phyloP scores from a whole-genome alignment of 92 coral and sea anemone species.

The Porites lobata region DNA sequence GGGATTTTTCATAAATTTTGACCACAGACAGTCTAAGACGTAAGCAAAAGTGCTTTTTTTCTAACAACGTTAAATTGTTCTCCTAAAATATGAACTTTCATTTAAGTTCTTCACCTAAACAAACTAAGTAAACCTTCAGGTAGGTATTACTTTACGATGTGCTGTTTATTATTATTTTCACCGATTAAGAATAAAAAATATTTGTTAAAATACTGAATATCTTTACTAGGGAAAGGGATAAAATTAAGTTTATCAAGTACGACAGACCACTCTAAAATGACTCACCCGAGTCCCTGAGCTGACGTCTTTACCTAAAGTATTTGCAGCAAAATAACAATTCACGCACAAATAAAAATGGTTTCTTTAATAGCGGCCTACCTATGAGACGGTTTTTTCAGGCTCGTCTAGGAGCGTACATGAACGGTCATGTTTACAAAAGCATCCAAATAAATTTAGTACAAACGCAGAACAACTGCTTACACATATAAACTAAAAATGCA shows the following conservation, averaged over 20 bases:
- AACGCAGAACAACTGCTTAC: slow-evolving; percentile 13
- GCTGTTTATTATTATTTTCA: too few relatives aligned
- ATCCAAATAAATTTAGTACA: slow-evolving; percentile 9
- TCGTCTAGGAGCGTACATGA: slow-evolving; percentile 7
- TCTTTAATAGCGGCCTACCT: slow-evolving; percentile 25
- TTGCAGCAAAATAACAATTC: slow-evolving; percentile 29
- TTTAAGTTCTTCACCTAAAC: too few relatives aligned
- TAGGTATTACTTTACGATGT: too few relatives aligned
- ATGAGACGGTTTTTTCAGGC: background rate
- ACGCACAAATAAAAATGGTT: slow-evolving; percentile 41
- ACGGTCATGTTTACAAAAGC: slow-evolving; percentile 13
- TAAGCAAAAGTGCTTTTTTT: too few relatives aligned
- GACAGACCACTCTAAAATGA: background rate
- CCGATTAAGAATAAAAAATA: too few relatives aligned
- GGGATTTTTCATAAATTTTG: too few relatives aligned
- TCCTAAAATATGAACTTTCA: too few relatives aligned
- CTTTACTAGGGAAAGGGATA: background rate
- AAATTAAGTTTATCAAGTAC: background rate
- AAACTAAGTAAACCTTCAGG: too few relatives aligned
- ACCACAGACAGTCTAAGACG: too few relatives aligned
- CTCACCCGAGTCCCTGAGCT: slow-evolving; percentile 8
- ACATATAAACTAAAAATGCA: background rate
- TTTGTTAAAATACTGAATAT: too few relatives aligned
- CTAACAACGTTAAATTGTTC: too few relatives aligned
- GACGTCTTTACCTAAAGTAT: slow-evolving; percentile 33